Conservation (phyloP, 2,113 vertebrate species). For the Rhadina sibilatrix region DNA sequence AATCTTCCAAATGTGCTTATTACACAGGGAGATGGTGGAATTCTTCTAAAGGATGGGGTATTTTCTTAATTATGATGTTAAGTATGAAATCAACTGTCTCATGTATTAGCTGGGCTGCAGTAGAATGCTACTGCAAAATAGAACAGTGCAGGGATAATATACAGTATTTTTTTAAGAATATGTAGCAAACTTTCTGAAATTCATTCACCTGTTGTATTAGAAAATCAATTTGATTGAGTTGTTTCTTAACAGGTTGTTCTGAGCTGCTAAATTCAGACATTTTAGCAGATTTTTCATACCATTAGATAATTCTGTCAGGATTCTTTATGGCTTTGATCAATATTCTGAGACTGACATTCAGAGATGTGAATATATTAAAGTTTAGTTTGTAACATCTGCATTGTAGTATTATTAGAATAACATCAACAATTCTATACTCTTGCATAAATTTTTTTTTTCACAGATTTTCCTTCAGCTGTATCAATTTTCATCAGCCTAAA, state of each 20-base stretch:
- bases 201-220: background rate
- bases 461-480: background rate
- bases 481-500: background rate
- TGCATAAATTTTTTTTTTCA: background rate
- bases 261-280: background rate
- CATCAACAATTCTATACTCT: background rate
- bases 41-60: background rate
- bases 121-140: background rate
- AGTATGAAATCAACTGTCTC: background rate
- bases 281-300: background rate
- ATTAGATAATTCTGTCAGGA: background rate
- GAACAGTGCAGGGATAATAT: background rate
- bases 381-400: background rate
- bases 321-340: background rate
- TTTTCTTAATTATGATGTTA: background rate
- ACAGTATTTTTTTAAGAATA: background rate
- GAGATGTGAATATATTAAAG: background rate
- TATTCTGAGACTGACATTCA: background rate
- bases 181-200: background rate
- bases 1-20: background rate
- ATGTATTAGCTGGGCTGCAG: background rate
- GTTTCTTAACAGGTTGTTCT: background rate
- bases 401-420: background rate
- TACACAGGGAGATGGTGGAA: background rate
- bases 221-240: background rate